Evolutionary conservation across 2,797 vertebrate species (phyloP), one percentile per base, ranked within the genome.

Genomic region (Aeoliscus strigatus): DNA sequence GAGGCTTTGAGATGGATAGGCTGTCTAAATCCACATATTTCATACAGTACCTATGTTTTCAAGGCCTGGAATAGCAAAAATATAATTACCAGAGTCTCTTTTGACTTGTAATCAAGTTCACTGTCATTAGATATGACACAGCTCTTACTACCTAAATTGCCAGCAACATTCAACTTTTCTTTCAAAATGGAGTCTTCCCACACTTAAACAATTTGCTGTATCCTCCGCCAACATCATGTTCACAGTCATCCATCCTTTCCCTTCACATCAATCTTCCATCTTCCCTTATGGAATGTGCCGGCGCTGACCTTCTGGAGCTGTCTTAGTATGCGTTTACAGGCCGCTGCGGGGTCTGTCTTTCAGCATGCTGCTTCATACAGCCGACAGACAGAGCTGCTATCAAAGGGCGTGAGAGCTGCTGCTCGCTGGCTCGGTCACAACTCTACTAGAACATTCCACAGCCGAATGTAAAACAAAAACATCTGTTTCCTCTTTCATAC

Each of bases 321-420:
- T 39, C 65, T 47, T 47, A 42, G 30, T 59, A 60, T 37, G 57
- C 51, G 18, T 70, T 37, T 56, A 49, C 70, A 57, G 50, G 54
- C 38, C 7, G 27, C 56, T 65, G 58, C 57, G 43, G 42, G 46
- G 49, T 55, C 70, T 12, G 60, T 78, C 60, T 70, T 66, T 61
- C 74, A 40, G 51, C 61, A 36, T 33, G 39, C 57, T 51, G 60
- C 47, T 50, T 70, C 55, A 46, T 31, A 52, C 6, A 0, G 61
- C 55, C 61, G 12, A 50, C 21, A 51, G 72, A 67, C 51, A 66
- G 33, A 26, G 51, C 45, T 56, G 60, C 80, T 72, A 62, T 62
- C 69, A 71, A 68, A 79, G 83, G 73, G 72, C 75, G 58, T 79
- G 80, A 70, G 77, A 81, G 51, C n/a, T 66, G 67, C 58, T 35